These are phyloP conservation scores for Nebria brevicollis DNA, from an alignment of 2,888 invertebrate species.

Conservation along the genomic window DNA sequence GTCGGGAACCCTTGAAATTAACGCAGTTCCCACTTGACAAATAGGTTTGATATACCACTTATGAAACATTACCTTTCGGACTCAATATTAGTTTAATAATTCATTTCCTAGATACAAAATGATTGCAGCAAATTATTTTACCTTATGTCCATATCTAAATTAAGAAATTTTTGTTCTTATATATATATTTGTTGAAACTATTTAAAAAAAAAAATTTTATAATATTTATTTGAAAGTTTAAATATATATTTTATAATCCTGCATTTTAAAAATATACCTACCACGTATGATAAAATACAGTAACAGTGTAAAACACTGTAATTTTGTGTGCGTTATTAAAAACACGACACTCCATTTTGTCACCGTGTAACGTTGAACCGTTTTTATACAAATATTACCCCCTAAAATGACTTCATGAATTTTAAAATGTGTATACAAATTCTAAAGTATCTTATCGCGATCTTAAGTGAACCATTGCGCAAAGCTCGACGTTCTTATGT, in stretches of 20 bases:
- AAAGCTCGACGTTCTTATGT: conserved; percentile 21
- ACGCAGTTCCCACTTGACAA: not conserved
- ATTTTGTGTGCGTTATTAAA: not conserved
- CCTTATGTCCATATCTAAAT: too few relatives aligned
- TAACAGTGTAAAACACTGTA: not conserved
- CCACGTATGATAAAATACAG: too few relatives aligned
- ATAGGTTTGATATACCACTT: not conserved
- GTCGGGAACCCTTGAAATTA: not conserved
- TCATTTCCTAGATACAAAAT: too few relatives aligned
- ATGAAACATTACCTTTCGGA: not conserved
- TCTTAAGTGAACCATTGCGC: conserved; percentile 39
- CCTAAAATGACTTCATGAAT: conserved; percentile 40
- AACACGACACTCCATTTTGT: conserved; percentile 15
- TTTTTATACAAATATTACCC: conserved; percentile 29
- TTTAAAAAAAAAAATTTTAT: too few relatives aligned
- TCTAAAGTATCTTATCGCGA: conserved; percentile 40
- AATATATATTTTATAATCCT: too few relatives aligned
- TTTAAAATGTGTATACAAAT: conserved; percentile 41
- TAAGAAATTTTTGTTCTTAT: too few relatives aligned
- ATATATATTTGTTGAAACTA: too few relatives aligned
- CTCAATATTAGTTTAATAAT: not conserved
- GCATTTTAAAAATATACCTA: too few relatives aligned
- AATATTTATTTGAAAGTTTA: too few relatives aligned
- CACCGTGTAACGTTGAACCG: not conserved
- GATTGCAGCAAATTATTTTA: too few relatives aligned